Evolutionary conservation across 2,113 vertebrate species (phyloP).

Genomic region (Benitochromis conjunctus): DNA sequence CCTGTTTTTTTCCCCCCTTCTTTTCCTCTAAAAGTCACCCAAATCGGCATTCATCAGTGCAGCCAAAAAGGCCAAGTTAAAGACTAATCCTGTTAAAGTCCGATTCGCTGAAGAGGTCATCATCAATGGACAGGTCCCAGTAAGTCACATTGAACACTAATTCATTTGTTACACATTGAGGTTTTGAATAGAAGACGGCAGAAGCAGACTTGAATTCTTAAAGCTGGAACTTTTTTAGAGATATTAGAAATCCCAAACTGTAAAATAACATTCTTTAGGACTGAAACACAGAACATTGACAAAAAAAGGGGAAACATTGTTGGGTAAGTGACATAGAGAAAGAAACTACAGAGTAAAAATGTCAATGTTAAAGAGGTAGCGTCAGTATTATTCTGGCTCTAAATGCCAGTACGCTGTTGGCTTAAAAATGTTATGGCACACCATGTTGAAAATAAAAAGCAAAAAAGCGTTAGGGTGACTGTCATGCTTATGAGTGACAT

Average conservation of each 20-base stretch:
- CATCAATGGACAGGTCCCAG: conserved; percentile 96
- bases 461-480: neutral
- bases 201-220: neutral
- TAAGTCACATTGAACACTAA: conserved; percentile 73
- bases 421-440: neutral
- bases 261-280: neutral
- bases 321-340: neutral
- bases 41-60: conserved; percentile 99
- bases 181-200: neutral
- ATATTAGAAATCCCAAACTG: neutral
- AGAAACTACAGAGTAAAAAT: neutral
- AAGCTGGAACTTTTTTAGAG: neutral
- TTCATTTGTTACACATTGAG: neutral
- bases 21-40: conserved; percentile 82
- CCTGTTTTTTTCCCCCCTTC: neutral
- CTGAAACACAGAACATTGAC: neutral
- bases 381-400: neutral
- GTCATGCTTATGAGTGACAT: neutral
- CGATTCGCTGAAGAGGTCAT: conserved; percentile 98
- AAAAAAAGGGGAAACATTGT: neutral
- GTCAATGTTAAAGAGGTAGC: neutral
- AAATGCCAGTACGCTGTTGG: neutral
- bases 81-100: conserved; percentile 98
- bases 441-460: neutral
- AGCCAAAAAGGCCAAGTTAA: conserved; percentile 98